A percentile compares a stretch with the other conserved stretches of the same genome.
Evolutionary conservation across 2,113 vertebrate genomes (phyloP).

Genomic region (Proteles cristata): DNA sequence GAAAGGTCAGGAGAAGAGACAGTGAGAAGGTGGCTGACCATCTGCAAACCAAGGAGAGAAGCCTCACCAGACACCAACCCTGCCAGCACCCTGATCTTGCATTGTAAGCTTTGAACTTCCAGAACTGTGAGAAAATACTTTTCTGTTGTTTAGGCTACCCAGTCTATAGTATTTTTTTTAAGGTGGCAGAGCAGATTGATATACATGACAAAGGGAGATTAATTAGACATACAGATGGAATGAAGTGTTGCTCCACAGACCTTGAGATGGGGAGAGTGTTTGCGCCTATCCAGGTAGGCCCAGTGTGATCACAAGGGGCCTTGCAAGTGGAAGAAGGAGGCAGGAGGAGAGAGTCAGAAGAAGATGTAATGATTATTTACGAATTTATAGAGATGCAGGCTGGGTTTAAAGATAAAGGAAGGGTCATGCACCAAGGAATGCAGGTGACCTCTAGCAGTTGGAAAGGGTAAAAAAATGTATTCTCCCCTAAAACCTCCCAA

Average conservation of each 20-base stretch:
- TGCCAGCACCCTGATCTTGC: not conserved
- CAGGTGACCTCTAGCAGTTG: not conserved
- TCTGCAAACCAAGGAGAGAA: not conserved
- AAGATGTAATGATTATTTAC: not conserved
- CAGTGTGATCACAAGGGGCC: not conserved
- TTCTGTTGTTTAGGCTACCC: not conserved
- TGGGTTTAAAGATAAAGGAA: not conserved
- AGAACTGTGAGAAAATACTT: not conserved
- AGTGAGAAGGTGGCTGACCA: not conserved
- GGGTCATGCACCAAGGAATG: not conserved
- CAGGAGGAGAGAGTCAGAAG: not conserved
- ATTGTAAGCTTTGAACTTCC: not conserved
- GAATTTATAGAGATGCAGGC: not conserved
- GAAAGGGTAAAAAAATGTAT: not conserved
- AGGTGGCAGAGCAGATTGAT: not conserved
- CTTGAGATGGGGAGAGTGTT: not conserved
- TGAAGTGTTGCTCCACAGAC: not conserved
- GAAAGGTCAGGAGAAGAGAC: not conserved
- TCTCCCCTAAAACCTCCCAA: not conserved
- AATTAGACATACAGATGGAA: not conserved
- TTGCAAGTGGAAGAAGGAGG: not conserved
- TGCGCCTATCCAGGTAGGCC: not conserved
- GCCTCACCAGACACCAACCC: not conserved
- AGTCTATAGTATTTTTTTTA: not conserved
- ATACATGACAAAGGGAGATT: not conserved